Conservation (phyloP, 2,797 vertebrate genomes). For the Gallinago solitaria region DNA sequence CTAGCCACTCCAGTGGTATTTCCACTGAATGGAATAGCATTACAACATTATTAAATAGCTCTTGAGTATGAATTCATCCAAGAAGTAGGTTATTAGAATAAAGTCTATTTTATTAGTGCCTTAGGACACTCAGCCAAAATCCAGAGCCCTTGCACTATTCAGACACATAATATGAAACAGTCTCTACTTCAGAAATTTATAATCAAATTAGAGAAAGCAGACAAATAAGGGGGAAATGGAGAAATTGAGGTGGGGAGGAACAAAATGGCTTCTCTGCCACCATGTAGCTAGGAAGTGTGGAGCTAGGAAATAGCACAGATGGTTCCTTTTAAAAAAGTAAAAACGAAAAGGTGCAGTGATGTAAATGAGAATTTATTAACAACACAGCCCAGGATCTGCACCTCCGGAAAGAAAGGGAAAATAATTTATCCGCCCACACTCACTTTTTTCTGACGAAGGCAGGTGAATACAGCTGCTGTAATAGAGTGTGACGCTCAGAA, state of each 20-base stretch:
- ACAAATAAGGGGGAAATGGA: neutral
- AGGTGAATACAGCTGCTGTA: conserved; percentile 75
- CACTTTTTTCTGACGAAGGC: conserved; percentile 77
- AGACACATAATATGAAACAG: neutral
- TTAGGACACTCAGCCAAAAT: conserved; percentile 19
- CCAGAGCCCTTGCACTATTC: neutral
- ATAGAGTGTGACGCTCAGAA: conserved; percentile 72
- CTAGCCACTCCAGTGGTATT: neutral
- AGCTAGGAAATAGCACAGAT: neutral
- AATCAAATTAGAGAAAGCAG: neutral
- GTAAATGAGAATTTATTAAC: conserved; percentile 75
- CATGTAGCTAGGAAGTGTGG: neutral
- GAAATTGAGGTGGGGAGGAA: neutral
- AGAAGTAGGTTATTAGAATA: conserved; percentile 21
- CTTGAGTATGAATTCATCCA: conserved; percentile 3
- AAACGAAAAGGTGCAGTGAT: conserved; percentile 57
- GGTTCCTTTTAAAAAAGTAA: conserved; percentile 58
- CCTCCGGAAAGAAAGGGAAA: conserved; percentile 76
- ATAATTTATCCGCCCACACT: conserved; percentile 79
- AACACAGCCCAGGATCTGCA: conserved; percentile 74
- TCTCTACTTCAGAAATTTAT: neutral
- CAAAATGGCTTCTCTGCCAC: neutral
- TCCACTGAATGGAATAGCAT: neutral
- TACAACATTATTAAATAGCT: neutral
- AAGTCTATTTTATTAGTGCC: conserved; percentile 10